Base-by-base conservation (phyloP, 1,140 invertebrate species). In the Subanguina moxae region DNA sequence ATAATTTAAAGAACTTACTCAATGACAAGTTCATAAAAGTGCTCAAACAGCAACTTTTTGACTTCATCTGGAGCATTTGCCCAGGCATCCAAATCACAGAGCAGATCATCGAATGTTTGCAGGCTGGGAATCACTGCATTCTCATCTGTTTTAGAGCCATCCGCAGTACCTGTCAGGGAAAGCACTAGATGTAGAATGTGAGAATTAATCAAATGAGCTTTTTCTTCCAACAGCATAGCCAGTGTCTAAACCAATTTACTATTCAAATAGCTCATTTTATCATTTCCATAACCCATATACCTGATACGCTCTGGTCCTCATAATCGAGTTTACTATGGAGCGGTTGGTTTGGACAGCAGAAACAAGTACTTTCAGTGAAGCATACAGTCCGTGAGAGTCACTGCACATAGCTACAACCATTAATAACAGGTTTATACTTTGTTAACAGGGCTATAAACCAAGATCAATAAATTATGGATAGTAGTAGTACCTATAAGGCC, bases 321-420 rank as follows among this genome's bases (percentile, higher is more conserved):
- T 32, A 15, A 82, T 68, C 27, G 70, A 25, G 15, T 70, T 64
- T 1, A 59, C 52, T 38, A 83, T 68, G 23, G 76, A 70, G 13
- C 78, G 89, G 84, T 96, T 97, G n/a, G 91, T 92, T 59, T 90
- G 87, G 1, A 97, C 90, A 11, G 97, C 93, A 84, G 94, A 97
- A 5, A 95, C 93, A 19, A 98, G 83, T 1, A 93, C 93, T 84
- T 99, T 98, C 0, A 98, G 92, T 23, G 93, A 92, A 0, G 94
- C 95, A 83, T 98, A 98, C 0, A 99, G 85, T 61, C 91, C 93
- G 84, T 98, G 95, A 7, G 94, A 91, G 85, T 96, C 93, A 85
- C 90, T 90, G 7, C 95, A 92, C 93, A 98, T 97, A 46, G 94
- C 94, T 76, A 98, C 92, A 32, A n/a, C n/a, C n/a, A n/a, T n/a